Conservation (phyloP, 1,140 invertebrate genomes). For the Drosophila sp. region DNA sequence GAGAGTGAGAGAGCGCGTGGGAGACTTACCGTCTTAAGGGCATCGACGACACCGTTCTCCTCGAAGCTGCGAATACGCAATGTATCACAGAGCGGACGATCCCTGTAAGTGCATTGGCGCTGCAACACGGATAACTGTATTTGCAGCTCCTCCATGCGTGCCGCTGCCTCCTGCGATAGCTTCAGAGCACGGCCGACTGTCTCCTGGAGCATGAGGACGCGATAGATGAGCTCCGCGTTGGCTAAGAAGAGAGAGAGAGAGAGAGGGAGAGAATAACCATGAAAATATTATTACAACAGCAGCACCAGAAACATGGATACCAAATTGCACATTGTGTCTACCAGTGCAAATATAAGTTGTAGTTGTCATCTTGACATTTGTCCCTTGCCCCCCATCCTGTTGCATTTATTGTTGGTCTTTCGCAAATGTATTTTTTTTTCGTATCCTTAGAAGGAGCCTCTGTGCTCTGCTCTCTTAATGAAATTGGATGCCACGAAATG, state of each 20-base stretch:
- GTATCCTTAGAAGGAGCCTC: conserved; percentile 12
- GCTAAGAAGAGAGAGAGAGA: conserved; percentile 69
- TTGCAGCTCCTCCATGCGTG: conserved; percentile 85
- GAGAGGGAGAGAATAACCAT: conserved; percentile 39
- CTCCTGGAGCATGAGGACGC: conserved; percentile 83
- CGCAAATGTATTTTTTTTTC: not conserved
- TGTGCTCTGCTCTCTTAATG: conserved; percentile 28
- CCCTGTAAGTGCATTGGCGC: conserved; percentile 85
- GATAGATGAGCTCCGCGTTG: conserved; percentile 84
- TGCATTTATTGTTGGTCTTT: conserved; percentile 23
- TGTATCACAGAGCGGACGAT: conserved; percentile 86
- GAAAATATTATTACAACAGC: conserved; percentile 50
- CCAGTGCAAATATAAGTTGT: conserved; percentile 60
- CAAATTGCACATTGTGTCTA: conserved; percentile 73
- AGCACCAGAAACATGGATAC: conserved; percentile 33
- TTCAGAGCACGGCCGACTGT: conserved; percentile 83
- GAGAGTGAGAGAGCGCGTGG: not conserved
- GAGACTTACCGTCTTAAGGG: conserved; percentile 74
- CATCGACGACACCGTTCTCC: conserved; percentile 83
- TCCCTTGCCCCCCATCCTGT: conserved; percentile 28
- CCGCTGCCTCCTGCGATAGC: conserved; percentile 84
- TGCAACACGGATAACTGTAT: conserved; percentile 85
- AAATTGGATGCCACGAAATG: conserved; percentile 36
- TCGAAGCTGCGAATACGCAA: conserved; percentile 85
- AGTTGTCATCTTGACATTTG: conserved; percentile 56